These are phyloP conservation scores for Mystacides longicornis DNA, from an alignment of 2,888 invertebrate genomes.

Conservation along the genomic window DNA sequence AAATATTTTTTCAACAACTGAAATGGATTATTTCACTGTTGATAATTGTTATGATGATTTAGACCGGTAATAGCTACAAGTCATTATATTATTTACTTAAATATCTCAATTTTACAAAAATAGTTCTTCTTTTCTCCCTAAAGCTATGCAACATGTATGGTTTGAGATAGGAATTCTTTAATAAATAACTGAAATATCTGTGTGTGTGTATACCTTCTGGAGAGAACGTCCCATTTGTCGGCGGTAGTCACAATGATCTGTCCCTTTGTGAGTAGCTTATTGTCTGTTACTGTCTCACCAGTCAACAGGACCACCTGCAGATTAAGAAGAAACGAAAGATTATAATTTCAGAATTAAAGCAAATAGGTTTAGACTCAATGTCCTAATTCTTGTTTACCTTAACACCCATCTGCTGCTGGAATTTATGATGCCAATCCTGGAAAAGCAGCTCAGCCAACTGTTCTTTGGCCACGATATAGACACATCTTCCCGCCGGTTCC, in stretches of 20 bases:
- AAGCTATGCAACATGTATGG: too few species aligned
- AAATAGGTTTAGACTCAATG: not conserved
- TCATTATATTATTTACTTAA: too few species aligned
- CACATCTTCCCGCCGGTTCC: constrained; percentile 73
- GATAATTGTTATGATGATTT: too few species aligned
- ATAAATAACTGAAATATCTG: too few species aligned
- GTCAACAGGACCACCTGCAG: constrained; percentile 77
- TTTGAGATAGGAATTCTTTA: too few species aligned
- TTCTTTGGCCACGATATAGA: constrained; percentile 91
- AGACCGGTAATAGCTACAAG: too few species aligned
- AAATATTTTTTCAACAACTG: too few species aligned
- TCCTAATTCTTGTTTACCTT: constrained; percentile 39
- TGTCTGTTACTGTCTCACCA: constrained; percentile 95
- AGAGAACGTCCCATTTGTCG: constrained; percentile 98
- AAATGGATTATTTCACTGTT: too few species aligned
- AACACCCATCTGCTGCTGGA: constrained; percentile 70
- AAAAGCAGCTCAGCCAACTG: constrained; percentile 84
- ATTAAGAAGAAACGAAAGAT: not conserved
- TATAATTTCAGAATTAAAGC: not conserved
- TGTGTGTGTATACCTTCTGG: constrained; percentile 53
- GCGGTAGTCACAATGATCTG: constrained; percentile 96
- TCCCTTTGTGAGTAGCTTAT: constrained; percentile 86
- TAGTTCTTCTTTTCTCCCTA: too few species aligned
- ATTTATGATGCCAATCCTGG: constrained; percentile 87
- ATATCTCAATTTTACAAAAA: too few species aligned